phyloP scores from a whole-genome alignment of 2,113 vertebrate genomes.

The Gobius niger region DNA sequence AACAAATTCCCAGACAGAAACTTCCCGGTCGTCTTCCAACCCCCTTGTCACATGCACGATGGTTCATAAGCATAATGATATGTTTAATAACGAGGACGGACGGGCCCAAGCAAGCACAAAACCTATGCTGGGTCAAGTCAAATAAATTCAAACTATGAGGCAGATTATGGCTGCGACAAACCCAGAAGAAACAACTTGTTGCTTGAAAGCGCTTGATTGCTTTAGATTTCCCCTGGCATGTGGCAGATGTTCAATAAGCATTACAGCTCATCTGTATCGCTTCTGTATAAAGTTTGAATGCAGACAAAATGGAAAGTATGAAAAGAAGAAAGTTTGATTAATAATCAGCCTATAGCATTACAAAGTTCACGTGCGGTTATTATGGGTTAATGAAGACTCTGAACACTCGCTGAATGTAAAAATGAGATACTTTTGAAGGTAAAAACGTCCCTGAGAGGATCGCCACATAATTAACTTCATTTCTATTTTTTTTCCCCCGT shows the following conservation, averaged over 20 bases:
- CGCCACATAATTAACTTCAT: constrained; percentile 21
- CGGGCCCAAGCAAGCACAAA: no score
- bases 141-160: neutral
- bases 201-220: neutral
- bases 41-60: constrained; percentile 13
- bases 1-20: neutral
- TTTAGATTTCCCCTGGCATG: neutral
- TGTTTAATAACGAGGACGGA: neutral
- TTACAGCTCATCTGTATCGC: neutral
- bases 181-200: neutral
- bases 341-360: neutral
- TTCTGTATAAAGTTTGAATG: neutral
- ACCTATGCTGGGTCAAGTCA: neutral
- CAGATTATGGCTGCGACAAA: neutral
- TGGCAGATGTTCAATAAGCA: constrained; percentile 16
- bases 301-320: neutral
- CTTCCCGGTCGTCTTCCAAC: neutral
- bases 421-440: constrained; percentile 26
- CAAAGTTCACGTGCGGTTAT: constrained; percentile 6
- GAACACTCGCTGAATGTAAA: constrained; percentile 5
- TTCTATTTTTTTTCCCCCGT: neutral
- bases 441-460: constrained; percentile 22
- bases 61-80: neutral
- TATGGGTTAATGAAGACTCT: constrained; percentile 5
- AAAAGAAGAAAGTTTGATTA: neutral